These are phyloP conservation scores for Nemopilema nomurai DNA, from an alignment of 30 jellyfish, hydroid and myxozoan species.

Conservation along the genomic window DNA sequence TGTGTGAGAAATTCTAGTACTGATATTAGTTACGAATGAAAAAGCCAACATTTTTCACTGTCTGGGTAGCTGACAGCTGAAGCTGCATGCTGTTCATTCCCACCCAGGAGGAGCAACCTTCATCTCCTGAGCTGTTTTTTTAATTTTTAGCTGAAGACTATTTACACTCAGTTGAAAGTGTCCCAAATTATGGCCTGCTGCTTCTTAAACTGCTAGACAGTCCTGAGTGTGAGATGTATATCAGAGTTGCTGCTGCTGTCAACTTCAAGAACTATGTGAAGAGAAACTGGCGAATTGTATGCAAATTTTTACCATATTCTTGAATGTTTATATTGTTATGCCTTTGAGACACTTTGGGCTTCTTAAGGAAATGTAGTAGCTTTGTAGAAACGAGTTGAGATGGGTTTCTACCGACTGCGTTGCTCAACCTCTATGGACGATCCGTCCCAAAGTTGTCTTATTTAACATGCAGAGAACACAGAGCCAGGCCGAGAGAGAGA, in stretches of 20 bases:
- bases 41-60: neutral
- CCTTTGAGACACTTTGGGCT: neutral
- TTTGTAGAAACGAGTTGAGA: no score
- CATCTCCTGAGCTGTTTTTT: no score
- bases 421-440: no score
- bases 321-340: neutral
- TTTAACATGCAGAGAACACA: no score
- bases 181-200: conserved; percentile 77
- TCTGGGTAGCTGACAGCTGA: neutral
- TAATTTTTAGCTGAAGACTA: conserved; percentile 76
- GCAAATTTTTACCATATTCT: neutral
- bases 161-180: conserved; percentile 79
- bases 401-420: no score
- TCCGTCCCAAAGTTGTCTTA: no score
- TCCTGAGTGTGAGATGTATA: conserved; percentile 59
- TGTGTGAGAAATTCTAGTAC: no score
- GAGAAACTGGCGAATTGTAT: conserved; percentile 92
- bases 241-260: conserved; percentile 89
- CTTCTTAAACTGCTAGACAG: conserved; percentile 70
- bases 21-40: neutral
- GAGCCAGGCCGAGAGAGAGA: no score
- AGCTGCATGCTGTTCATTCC: neutral
- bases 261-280: conserved; percentile 82
- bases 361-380: no score
- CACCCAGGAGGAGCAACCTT: neutral